Percentiles rank a stretch among this genome's conserved stretches.
These are phyloP conservation scores for Protodeltote pygarga DNA, from an alignment of 2,888 invertebrate genomes.

Conservation along the genomic window DNA sequence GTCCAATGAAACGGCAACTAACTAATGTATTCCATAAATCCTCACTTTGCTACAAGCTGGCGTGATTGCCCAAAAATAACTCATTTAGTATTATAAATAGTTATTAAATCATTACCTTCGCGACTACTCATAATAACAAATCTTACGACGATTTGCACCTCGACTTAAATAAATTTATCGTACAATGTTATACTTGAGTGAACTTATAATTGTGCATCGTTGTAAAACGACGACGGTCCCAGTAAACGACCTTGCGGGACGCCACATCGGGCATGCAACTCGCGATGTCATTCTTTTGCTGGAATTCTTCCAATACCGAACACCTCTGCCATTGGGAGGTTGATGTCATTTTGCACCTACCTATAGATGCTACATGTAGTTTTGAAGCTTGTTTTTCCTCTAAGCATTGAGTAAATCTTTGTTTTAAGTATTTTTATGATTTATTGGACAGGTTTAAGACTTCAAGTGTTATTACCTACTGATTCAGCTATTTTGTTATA, in stretches of 20 bases:
- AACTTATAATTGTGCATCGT: conserved; percentile 1
- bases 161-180: neutral
- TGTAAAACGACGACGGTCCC: conserved; percentile 50
- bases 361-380: neutral
- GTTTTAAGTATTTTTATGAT: too few species aligned
- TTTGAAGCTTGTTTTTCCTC: conserved; percentile 18
- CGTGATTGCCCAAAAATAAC: too few species aligned
- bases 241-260: conserved; percentile 70
- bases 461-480: too few species aligned
- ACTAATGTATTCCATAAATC: too few species aligned
- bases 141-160: too few species aligned
- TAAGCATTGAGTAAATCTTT: conserved; percentile 5
- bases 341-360: conserved; percentile 22
- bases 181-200: neutral
- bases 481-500: too few species aligned
- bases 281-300: conserved; percentile 39
- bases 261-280: conserved; percentile 62
- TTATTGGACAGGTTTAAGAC: neutral
- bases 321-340: conserved; percentile 43
- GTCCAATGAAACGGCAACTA: too few species aligned
- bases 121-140: too few species aligned
- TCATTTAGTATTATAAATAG: too few species aligned
- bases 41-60: too few species aligned
- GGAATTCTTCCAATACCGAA: conserved; percentile 65
- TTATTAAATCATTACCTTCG: too few species aligned